Base-by-base conservation (phyloP, 37 sponge, comb jelly and placozoan genomes). In the Axinella damicornis region DNA sequence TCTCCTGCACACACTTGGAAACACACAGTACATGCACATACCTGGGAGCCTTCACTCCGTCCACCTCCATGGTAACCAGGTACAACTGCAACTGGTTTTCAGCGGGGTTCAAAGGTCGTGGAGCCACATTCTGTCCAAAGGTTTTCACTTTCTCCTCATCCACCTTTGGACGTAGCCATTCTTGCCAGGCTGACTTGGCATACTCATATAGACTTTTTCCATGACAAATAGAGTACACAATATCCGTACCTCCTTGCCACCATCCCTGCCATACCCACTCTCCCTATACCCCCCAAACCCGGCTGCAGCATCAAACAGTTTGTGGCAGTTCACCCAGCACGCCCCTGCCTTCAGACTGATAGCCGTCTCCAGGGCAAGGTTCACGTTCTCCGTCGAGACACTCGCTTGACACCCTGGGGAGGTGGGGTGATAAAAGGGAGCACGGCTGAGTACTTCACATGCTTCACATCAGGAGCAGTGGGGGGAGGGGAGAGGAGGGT, bases 261-360 rank as follows among this genome's bases (percentile, higher is more conserved):
- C 96, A 53, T 97, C 98, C 28, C 98, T 77, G 19, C 98, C 96
- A 78, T 84, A 97, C 15, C 98, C 98, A 73, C 96, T 95, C 85
- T 97, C 98, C 68, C 96, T 41, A 81, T 93, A 92, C 0, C 98
- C 96, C 18, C 98, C 98, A 82, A 97, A 97, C 53, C 98, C 96
- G 31, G 92, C 92, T 19, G 98, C 98, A 28, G 98, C 87, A 81
- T 97, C 98, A 90, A 97, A 97, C 76, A 92, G 37, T 74, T 97
- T 97, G 84, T 97, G 96, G 68, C 88, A 77, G 78, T 97, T 97
- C 54, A 97, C 83, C 98, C 98, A 95, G 53, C 91, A 89, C 24
- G 94, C 73, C 18, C 98, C 98, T 30, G 85, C 83, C 71, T 87
- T 89, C 36, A 86, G 63, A 54, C 80, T 82, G 70, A 97, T 65